Evolutionary conservation across 2,888 invertebrate species (phyloP).

Genomic region (Agrilus biguttatus): DNA sequence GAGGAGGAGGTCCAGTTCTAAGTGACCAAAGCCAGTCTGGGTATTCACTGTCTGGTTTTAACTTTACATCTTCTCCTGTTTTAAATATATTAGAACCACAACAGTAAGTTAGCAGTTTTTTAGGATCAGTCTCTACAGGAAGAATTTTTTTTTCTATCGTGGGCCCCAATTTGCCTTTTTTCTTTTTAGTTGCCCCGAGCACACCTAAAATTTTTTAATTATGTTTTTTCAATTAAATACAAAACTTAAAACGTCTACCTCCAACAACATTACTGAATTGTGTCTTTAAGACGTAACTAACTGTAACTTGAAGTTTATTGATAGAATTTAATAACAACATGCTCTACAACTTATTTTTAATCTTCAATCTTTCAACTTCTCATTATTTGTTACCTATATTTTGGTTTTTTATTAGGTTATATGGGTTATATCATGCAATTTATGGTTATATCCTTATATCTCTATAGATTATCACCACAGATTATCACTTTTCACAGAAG

Average conservation of each 20-base stretch:
- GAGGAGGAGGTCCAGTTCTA: conserved; percentile 44
- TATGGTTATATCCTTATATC: too few species aligned
- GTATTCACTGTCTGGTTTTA: conserved; percentile 68
- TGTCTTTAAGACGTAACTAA: too few species aligned
- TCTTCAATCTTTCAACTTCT: too few species aligned
- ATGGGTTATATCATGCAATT: too few species aligned
- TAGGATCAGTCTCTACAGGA: conserved; percentile 74
- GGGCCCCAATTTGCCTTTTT: conserved; percentile 44
- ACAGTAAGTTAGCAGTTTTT: conserved; percentile 57
- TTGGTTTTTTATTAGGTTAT: too few species aligned
- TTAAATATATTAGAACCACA: conserved; percentile 77
- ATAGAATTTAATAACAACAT: too few species aligned
- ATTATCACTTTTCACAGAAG: too few species aligned
- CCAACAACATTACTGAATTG: neutral
- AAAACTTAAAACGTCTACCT: neutral
- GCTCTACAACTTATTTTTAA: too few species aligned
- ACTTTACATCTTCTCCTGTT: conserved; percentile 66
- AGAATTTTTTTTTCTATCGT: conserved; percentile 54
- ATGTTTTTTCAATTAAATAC: too few species aligned
- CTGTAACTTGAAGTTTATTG: too few species aligned
- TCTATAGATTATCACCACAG: too few species aligned
- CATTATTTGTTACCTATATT: too few species aligned
- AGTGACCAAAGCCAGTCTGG: conserved; percentile 86
- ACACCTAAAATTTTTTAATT: conserved; percentile 18
- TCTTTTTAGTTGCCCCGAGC: conserved; percentile 37